A percentile compares a stretch with the other conserved stretches of the same genome.
Conservation (phyloP, 2,797 vertebrate species). For the Tragopan temminckii region DNA sequence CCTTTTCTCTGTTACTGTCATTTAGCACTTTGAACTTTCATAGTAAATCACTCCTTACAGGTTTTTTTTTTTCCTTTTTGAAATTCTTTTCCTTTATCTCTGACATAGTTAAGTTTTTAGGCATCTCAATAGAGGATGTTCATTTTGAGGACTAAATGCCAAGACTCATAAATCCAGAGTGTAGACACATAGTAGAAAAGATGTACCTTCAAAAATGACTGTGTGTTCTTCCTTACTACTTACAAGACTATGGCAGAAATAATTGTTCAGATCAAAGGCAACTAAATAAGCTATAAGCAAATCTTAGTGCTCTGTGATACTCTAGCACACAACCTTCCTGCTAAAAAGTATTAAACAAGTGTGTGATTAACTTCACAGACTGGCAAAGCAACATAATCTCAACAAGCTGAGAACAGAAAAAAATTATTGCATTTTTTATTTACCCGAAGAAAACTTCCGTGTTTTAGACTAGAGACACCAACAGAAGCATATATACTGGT, state of each 20-base stretch:
- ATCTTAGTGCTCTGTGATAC: not conserved
- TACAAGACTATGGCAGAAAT: not conserved
- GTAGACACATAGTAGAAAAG: not conserved
- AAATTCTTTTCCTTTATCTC: not conserved
- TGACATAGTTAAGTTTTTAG: not conserved
- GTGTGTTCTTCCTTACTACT: not conserved
- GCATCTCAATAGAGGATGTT: not conserved
- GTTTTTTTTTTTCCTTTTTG: not conserved
- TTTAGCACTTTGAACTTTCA: not conserved
- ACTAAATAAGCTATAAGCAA: rapidly evolving
- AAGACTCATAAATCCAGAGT: not conserved
- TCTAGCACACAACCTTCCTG: not conserved
- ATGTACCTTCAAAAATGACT: not conserved
- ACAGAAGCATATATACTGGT: not conserved
- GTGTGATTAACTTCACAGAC: not conserved
- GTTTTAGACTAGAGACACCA: not conserved
- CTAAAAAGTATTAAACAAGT: not conserved
- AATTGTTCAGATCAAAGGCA: not conserved
- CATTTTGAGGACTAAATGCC: not conserved
- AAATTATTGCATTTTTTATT: not conserved
- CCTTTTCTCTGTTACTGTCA: not conserved
- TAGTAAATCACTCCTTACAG: not conserved
- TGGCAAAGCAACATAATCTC: not conserved
- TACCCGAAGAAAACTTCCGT: not conserved
- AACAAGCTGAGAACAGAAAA: not conserved